Percentiles rank a stretch among this genome's conserved stretches.
Evolutionary conservation across 2,113 vertebrate species (phyloP).

Genomic region (Osmerus mordax): DNA sequence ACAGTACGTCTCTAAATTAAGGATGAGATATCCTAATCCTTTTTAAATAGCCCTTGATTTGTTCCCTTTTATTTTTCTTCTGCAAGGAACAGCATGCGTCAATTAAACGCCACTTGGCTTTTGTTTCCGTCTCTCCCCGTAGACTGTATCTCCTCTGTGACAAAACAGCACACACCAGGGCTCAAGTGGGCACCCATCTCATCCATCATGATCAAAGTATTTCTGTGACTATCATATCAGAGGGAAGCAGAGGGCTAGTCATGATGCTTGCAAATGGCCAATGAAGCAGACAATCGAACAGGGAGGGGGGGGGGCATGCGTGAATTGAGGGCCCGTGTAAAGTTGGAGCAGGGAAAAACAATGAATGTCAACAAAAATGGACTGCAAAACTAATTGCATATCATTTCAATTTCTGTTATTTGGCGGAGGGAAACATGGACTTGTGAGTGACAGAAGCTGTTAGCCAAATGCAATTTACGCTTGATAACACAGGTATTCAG

Average conservation of each 20-base stretch:
- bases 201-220: slow-evolving; percentile 64
- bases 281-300: slow-evolving; percentile 56
- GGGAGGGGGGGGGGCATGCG: slow-evolving; percentile 6
- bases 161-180: slow-evolving; percentile 31
- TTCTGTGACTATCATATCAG: slow-evolving; percentile 55
- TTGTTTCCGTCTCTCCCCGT: neutral
- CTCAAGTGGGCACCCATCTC: slow-evolving; percentile 30
- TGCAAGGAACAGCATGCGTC: slow-evolving; percentile 29
- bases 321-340: slow-evolving; percentile 35
- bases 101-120: slow-evolving; percentile 37
- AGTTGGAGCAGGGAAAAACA: slow-evolving; percentile 43
- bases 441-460: neutral
- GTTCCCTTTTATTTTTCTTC: slow-evolving; percentile 45
- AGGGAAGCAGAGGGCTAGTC: slow-evolving; percentile 45
- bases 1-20: neutral
- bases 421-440: neutral
- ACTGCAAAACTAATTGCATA: slow-evolving; percentile 27
- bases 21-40: slow-evolving; percentile 50
- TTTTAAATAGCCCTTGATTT: slow-evolving; percentile 58
- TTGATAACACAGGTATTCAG: neutral
- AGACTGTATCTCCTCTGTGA: slow-evolving; percentile 4
- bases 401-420: neutral
- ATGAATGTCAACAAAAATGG: slow-evolving; percentile 38
- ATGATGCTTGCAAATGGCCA: slow-evolving; percentile 38
- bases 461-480: neutral